phyloP scores from a whole-genome alignment of 2,888 invertebrate species.

The Tipula unca region DNA sequence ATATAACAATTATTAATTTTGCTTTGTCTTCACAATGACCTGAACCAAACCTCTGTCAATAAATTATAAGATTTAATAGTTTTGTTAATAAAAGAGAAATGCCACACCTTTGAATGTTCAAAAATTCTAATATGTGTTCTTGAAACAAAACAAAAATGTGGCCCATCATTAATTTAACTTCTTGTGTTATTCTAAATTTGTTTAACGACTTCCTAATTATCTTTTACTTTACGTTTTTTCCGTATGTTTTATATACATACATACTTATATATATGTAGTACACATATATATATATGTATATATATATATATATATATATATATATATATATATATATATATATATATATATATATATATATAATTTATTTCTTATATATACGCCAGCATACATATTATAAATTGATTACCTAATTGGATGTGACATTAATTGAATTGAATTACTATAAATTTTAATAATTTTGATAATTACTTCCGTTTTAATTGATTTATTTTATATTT shows the following conservation, averaged over 20 bases:
- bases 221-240: background rate
- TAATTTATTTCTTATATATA: too few species aligned
- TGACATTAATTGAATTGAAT: background rate
- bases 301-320: background rate
- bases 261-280: background rate
- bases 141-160: slow-evolving; percentile 4
- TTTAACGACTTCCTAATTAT: background rate
- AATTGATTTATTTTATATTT: background rate
- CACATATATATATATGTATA: too few species aligned
- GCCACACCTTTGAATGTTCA: background rate
- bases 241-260: too few species aligned
- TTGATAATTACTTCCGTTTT: background rate
- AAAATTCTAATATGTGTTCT: background rate
- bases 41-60: background rate
- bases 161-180: background rate
- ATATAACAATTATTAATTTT: background rate
- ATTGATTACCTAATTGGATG: background rate
- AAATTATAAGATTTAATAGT: background rate
- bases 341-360: too few species aligned
- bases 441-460: background rate
- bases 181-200: background rate
- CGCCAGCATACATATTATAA: background rate
- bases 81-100: background rate
- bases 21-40: background rate
- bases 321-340: background rate